Base-by-base conservation (phyloP, 2,797 vertebrate species). In the Cossypha niveicapilla region DNA sequence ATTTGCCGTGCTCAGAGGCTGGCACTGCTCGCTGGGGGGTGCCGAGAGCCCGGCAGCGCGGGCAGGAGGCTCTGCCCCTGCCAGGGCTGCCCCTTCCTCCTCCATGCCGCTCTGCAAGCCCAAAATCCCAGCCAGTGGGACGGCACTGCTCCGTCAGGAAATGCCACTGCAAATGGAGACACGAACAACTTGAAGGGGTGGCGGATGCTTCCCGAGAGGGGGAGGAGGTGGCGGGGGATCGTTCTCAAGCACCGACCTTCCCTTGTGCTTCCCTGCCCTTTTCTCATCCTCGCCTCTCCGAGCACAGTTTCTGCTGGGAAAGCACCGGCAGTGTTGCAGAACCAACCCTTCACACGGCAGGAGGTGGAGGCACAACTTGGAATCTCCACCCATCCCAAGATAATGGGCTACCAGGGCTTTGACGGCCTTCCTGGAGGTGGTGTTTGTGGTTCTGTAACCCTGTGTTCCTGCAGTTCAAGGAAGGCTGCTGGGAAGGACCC, bases 11-110 rank as follows among this genome's bases (percentile, higher is more conserved):
- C 58, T 63, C 1, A 0, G 34, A 45, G 50, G 10, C 54, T 21
- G 72, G 39, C 47, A 9, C 50, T 68, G 32, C 50, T 34, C 0
- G 0, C 5, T 11, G 11, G 10, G 11, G 11, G 13, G 66, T 84
- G 70, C 81, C 32, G 25, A 1, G 3, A 4, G 4, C 21, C 48
- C 0, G 0, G 34, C 60, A 68, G 39, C 0, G 0, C 0, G 5
- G 58, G 34, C 30, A 27, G 41, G 53, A 5, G 2, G 21, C 44
- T 72, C 42, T 37, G 42, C 54, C 9, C 3, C 2, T 61, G 45
- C 45, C 77, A 6, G 37, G 48, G 50, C 73, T 34, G 23, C 25
- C 35, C 24, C 8, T 76, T 57, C 35, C n/a, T 23, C 47, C 23
- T 63, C 21, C 0, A 2, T 35, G 53, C 45, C 0, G 1, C 4